phyloP scores from a whole-genome alignment of 1,140 invertebrate species.

The Mamestra configurata region DNA sequence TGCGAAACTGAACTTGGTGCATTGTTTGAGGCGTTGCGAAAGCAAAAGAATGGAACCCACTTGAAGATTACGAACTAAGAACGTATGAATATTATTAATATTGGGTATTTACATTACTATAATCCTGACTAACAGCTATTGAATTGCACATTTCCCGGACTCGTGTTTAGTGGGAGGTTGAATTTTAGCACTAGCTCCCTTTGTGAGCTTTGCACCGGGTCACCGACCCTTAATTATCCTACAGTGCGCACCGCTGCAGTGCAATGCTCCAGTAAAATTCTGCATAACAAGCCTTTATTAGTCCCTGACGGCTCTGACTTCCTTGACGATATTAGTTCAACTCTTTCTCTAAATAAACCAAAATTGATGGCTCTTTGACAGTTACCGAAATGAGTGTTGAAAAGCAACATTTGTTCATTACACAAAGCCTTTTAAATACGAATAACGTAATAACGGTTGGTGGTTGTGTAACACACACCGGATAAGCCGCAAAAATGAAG shows the following conservation, averaged over 20 bases:
- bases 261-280: conserved; percentile 87
- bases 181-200: conserved; percentile 73
- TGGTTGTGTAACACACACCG: conserved; percentile 59
- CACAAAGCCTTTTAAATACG: conserved; percentile 33
- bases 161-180: conserved; percentile 59
- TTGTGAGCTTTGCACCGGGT: conserved; percentile 66
- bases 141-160: conserved; percentile 62
- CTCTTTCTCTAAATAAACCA: not conserved
- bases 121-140: conserved; percentile 50
- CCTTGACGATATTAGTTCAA: conserved; percentile 58
- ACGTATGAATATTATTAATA: conserved; percentile 21
- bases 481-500: conserved; percentile 70
- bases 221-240: conserved; percentile 83
- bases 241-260: conserved; percentile 72
- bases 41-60: not conserved
- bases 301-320: conserved; percentile 70
- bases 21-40: conserved; percentile 5
- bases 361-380: not conserved
- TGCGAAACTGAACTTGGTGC: conserved; percentile 28
- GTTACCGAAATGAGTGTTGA: not conserved
- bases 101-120: conserved; percentile 32
- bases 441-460: conserved; percentile 24
- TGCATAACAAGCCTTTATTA: conserved; percentile 86
- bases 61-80: not conserved
- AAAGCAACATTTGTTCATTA: conserved; percentile 8